A percentile compares a stretch with the other conserved stretches of the same genome.
Conservation (phyloP, 2,888 invertebrate species). For the Bombyx huttoni region DNA sequence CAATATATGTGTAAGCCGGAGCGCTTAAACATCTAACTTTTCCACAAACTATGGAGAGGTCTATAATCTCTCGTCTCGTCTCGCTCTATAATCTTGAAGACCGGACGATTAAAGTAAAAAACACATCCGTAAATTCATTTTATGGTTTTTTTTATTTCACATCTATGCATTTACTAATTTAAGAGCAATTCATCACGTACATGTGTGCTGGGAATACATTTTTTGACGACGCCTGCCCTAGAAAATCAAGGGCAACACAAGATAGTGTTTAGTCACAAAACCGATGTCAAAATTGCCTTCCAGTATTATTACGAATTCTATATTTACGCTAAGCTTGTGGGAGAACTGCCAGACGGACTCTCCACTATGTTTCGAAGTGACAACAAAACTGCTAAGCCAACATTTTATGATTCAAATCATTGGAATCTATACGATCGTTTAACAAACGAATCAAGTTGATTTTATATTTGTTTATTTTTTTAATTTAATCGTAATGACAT, state of each 20-base stretch:
- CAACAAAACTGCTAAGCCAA: not conserved
- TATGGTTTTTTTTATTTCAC: too few relatives aligned
- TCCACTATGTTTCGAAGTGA: not conserved
- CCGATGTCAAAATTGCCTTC: slow-evolving; percentile 42
- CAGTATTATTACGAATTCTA: slow-evolving; percentile 50
- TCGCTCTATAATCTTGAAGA: slow-evolving; percentile 21
- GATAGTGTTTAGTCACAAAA: slow-evolving; percentile 18
- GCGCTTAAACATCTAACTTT: too few relatives aligned
- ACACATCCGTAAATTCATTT: too few relatives aligned
- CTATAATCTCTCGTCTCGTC: too few relatives aligned
- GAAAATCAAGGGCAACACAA: slow-evolving; percentile 10
- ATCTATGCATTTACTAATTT: too few relatives aligned
- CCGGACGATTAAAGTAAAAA: too few relatives aligned
- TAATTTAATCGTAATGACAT: too few relatives aligned
- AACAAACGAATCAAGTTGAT: not conserved
- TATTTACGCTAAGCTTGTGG: slow-evolving; percentile 49
- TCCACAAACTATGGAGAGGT: slow-evolving; percentile 14
- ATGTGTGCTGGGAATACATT: not conserved
- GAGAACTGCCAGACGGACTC: slow-evolving; percentile 50
- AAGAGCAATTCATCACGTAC: not conserved
- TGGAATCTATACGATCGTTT: not conserved
- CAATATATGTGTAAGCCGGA: too few relatives aligned
- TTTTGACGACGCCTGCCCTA: not conserved
- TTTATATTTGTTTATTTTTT: too few relatives aligned
- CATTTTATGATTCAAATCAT: not conserved